phyloP scores from a whole-genome alignment of 2,113 vertebrate genomes.

The Planiliza haematocheilus region DNA sequence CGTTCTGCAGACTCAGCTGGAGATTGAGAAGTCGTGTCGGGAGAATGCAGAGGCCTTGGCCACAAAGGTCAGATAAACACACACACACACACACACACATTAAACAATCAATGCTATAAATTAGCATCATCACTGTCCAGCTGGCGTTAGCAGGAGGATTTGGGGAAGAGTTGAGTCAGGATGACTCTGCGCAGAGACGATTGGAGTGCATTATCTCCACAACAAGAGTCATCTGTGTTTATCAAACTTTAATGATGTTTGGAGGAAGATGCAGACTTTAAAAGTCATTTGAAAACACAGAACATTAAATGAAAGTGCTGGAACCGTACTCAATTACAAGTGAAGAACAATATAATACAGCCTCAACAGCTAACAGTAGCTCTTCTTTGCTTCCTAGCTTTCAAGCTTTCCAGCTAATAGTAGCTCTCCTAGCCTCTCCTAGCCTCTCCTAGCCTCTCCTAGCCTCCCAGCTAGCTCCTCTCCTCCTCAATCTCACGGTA shows the following conservation, averaged over 20 bases:
- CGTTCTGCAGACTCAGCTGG: conserved; percentile 86
- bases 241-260: background rate
- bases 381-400: too few relatives aligned
- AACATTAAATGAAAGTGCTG: too few relatives aligned
- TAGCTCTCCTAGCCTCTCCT: too few relatives aligned
- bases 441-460: too few relatives aligned
- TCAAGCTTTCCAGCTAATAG: too few relatives aligned
- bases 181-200: conserved; percentile 26
- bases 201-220: background rate
- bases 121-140: conserved; percentile 38
- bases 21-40: conserved; percentile 86
- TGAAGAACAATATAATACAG: too few relatives aligned
- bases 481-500: too few relatives aligned
- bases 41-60: conserved; percentile 87
- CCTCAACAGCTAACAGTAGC: too few relatives aligned
- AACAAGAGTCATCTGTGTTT: background rate
- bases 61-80: conserved; percentile 78
- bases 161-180: conserved; percentile 44
- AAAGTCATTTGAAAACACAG: too few relatives aligned
- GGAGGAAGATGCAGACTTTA: background rate
- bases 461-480: too few relatives aligned
- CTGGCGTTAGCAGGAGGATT: conserved; percentile 5
- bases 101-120: conserved; percentile 30
- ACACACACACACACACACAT: conserved; percentile 14
- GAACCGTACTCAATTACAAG: too few relatives aligned